Base-by-base conservation (phyloP, 2,113 vertebrate genomes). In the Hippopotamus amphibius region DNA sequence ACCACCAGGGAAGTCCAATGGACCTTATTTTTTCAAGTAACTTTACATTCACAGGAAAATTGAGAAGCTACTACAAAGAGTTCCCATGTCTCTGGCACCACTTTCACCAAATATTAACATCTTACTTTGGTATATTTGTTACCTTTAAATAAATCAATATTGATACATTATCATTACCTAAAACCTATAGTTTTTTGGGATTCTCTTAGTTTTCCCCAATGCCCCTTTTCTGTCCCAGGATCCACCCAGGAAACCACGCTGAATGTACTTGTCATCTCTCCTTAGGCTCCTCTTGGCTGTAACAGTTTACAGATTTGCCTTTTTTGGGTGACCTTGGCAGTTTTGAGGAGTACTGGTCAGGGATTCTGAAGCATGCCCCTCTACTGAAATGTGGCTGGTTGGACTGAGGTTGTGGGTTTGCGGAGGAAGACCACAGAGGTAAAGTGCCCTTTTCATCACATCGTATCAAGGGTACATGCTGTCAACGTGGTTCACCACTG, bases 31-130 rank as follows among this genome's bases (percentile, higher is more conserved):
- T 63, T 90, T 61, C 6, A 33, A 63, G 90, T 10, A 63, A 74
- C 46, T 85, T 82, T 59, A 77, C 43, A 71, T 81, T 61, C 43
- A 92, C 7, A 69, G 71, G 72, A 84, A 88, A 92, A n/a, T 5
- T 37, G 46, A 10, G 48, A 84, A 30, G 16, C 53, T 28, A 37
- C 15, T 43, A 53, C 11, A n/a, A 66, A 37, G 37, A 61, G 59
- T 57, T 53, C 28, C 57, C 41, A 7, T 0, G 9, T 48, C 76
- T 4, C 15, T 37, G 33, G 50, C 26, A 61, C 16, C 14, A 26
- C 24, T 61, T 57, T 71, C 43, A 59, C 3, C n/a, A 57, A 24
- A 3, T 9, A 37, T 30, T 28, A 69, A n/a, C 65, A 48, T 69
- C 68, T n/a, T 30, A 82, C 6, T 4, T 63, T 41, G 33, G 14